Evolutionary conservation across 2,797 vertebrate genomes (phyloP).

Genomic region (Gobio occitaniae): DNA sequence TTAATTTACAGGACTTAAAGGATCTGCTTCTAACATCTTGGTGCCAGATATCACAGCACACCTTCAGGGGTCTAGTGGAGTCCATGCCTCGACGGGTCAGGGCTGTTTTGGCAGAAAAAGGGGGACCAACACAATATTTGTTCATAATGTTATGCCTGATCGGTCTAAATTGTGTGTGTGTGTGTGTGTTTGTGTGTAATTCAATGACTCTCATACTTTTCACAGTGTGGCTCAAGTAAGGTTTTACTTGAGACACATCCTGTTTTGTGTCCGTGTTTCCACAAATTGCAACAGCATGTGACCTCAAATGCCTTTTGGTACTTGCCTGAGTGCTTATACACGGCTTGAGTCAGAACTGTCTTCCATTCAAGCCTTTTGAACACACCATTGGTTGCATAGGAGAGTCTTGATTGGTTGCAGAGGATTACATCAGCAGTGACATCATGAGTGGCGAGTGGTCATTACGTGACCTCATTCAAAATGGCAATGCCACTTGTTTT

Average conservation of each 20-base stretch:
- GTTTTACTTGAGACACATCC: not conserved
- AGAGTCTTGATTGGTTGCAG: conserved; percentile 26
- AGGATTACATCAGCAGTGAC: not conserved
- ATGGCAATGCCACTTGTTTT: not conserved
- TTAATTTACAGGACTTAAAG: too few species aligned
- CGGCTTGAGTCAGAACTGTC: not conserved
- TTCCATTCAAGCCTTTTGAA: not conserved
- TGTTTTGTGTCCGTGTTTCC: not conserved
- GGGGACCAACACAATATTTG: too few species aligned
- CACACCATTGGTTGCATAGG: not conserved
- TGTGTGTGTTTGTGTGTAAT: too few species aligned
- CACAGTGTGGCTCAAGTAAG: not conserved
- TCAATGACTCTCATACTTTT: not conserved
- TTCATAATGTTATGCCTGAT: too few species aligned
- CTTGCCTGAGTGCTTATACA: conserved; percentile 7
- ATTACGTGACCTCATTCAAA: not conserved
- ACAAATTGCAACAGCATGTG: conserved; percentile 16
- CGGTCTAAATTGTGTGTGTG: too few species aligned
- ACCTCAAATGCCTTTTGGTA: not conserved
- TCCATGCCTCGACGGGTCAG: too few species aligned
- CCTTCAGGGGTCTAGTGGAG: too few species aligned
- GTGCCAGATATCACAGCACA: too few species aligned
- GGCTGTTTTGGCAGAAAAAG: too few species aligned
- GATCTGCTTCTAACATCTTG: too few species aligned
- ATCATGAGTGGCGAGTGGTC: not conserved